Evolutionary conservation across 1,140 invertebrate genomes (phyloP), one percentile per base, ranked within the genome.

Genomic region (Wasmannia auropunctata): DNA sequence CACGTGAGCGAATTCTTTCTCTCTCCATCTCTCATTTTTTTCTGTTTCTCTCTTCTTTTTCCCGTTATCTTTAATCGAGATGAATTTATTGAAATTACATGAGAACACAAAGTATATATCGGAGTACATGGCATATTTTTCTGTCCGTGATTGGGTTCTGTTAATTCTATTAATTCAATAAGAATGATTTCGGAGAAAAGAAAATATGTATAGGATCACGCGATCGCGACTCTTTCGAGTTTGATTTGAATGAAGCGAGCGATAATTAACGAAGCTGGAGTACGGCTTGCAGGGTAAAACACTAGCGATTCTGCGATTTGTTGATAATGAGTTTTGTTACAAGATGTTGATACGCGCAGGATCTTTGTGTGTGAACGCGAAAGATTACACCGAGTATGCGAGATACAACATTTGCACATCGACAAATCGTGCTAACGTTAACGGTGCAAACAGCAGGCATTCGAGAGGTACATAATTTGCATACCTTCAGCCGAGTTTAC

Each of bases 291-390:
- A 83, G 76, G 75, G 65, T 80, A 79, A 65, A 83, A 77, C 60
- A 65, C 63, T 75, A 91, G 85, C 60, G 84, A 86, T 87, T 91
- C 76, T 85, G 85, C 74, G 67, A 65, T 91, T 93, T 93, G 92
- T 93, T 92, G 85, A 93, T 88, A 88, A 83, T 91, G 88, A 88
- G 74, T 93, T 94, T 93, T 93, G 90, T 93, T 93, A 91, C 65
- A 37, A 89, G 74, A 84, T 88, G 86, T 69, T 88, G 67, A 80
- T 90, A 80, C 62, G 37, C 65, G 54, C 43, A 87, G 86, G 54
- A 88, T 58, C 28, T 74, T 79, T 40, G n/a, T n/a, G n/a, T n/a
- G n/a, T n/a, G 43, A 85, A 76, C 49, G 25, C 37, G 62, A 83
- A 74, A 70, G 60, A 75, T 56, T 87, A 84, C 84, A 62, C 49